Evolutionary conservation across 2,797 vertebrate genomes (phyloP), one percentile per base, ranked within the genome.

Genomic region (Thunnus albacares): DNA sequence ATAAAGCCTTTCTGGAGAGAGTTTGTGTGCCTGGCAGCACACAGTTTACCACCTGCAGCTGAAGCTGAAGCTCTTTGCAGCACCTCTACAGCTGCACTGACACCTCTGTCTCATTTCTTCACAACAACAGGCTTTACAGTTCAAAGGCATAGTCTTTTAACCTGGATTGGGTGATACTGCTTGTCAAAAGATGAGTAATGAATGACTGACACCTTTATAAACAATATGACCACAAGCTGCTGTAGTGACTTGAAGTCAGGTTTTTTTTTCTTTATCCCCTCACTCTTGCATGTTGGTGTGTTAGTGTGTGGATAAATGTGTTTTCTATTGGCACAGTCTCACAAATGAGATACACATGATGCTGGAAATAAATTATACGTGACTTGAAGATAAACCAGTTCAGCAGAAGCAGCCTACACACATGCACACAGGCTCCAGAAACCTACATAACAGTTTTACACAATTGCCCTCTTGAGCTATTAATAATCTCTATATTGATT

Each of bases 101-200:
- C 83, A 80, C 56, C 30, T 85, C 71, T 71, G 70, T 68, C 81
- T 89, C 76, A 70, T 71, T 69, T 61, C 65, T 71, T 68, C 82
- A 78, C 65, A 84, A 88, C 78, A 89, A 83, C 71, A 82, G 74
- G 70, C 72, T 79, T 35, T 81, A 67, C 53, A 87, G 85, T 90
- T 93, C 80, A 91, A 92, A 93, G 88, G 75, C 52, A 56, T 6
- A 0, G 30, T 41, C 81, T 87, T 78, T 86, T 30, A 86, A 70
- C 73, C 64, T 63, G 69, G 76, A 89, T 69, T 86, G 79, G 80
- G 71, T 87, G 77, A 87, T 89, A 49, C 69, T 13, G 58, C 56
- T 79, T 92, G 92, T 90, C 91, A 92, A 41, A 88, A 65, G 77
- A 88, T 86, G 77, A 90, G 69, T 79, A 79, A 88, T 88, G 82